These are phyloP conservation scores for Drosophila meridionalis DNA, from an alignment of 2,888 invertebrate genomes.

Conservation along the genomic window DNA sequence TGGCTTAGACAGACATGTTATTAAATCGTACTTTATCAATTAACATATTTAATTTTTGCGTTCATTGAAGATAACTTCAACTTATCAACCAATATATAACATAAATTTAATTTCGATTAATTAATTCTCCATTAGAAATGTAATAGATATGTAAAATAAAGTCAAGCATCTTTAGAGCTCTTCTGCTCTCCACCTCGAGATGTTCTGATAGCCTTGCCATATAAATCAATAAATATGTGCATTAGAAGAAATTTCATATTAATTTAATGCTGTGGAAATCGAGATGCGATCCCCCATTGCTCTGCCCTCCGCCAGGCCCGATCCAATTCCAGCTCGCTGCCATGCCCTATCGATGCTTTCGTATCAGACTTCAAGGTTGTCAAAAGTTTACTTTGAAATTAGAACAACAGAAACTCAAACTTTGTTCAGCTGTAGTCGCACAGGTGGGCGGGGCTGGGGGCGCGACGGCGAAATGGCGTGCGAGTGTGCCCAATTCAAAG, in stretches of 20 bases:
- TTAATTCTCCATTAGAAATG: not conserved
- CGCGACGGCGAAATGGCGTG: conserved; percentile 34
- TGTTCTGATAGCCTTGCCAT: not conserved
- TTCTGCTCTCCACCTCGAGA: not conserved
- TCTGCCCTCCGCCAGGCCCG: not conserved
- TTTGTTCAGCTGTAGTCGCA: conserved; percentile 1
- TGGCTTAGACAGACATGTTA: too few species aligned
- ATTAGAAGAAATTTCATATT: conserved; percentile 12
- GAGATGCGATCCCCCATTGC: not conserved
- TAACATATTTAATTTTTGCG: too few species aligned
- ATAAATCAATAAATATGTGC: not conserved
- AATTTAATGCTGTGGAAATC: conserved; percentile 28
- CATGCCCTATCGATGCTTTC: conserved; percentile 14
- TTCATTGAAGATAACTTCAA: not conserved
- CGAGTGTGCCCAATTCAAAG: conserved; percentile 60
- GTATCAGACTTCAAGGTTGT: conserved; percentile 44
- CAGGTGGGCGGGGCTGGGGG: not conserved
- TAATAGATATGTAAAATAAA: not conserved
- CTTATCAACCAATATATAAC: not conserved
- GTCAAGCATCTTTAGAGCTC: not conserved
- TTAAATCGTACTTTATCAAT: too few species aligned
- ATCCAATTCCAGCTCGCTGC: not conserved
- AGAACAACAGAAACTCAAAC: conserved; percentile 52
- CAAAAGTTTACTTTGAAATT: conserved; percentile 65
- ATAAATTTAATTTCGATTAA: not conserved